Evolutionary conservation across 2,888 invertebrate genomes (phyloP), one percentile per base, ranked within the genome.

Genomic region (Ligdia adustata): DNA sequence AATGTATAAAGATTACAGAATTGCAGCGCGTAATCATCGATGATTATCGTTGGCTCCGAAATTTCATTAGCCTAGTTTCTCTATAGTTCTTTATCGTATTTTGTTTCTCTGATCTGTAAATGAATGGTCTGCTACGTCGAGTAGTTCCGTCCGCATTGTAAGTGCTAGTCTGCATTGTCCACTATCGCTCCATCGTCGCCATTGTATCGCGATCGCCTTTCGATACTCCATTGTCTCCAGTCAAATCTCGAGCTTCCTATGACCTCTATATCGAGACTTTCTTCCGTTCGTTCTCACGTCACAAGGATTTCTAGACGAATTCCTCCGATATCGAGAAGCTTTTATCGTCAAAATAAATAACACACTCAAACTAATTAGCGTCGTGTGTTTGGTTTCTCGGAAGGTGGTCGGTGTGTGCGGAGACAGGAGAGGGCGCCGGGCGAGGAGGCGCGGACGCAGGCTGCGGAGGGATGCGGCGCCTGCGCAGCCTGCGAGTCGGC

Each of bases 331-430:
- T n/a, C n/a, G n/a, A n/a, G n/a, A n/a, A 43, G 57, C 48, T 53
- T 56, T 62, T 62, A 63, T 60, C 55, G 29, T 47, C 32, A 35
- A 49, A 56, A 77, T 79, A 79, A 79, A 79, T 75, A 79, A 79
- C 71, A 62, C 69, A 72, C 72, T 72, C 64, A 66, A 57, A 65
- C 70, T 72, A 79, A 79, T 82, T 79, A 74, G 71, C 65, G 60
- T 58, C 55, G 62, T 60, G 62, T 66, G 61, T 62, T 60, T 57
- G 68, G 64, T 69, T 79, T 78, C 80, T 75, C 58, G 69, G 77
- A 80, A 80, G 43, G 27, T 9, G 28, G 75, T 75, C 72, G 77
- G 74, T 58, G 64, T 12, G 29, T 18, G 13, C 27, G 54, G 62
- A n/a, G n/a, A n/a, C n/a, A n/a, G n/a, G n/a, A n/a, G n/a, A 60